phyloP scores from a whole-genome alignment of 2,113 vertebrate species.

The Corythornis vintsioides region DNA sequence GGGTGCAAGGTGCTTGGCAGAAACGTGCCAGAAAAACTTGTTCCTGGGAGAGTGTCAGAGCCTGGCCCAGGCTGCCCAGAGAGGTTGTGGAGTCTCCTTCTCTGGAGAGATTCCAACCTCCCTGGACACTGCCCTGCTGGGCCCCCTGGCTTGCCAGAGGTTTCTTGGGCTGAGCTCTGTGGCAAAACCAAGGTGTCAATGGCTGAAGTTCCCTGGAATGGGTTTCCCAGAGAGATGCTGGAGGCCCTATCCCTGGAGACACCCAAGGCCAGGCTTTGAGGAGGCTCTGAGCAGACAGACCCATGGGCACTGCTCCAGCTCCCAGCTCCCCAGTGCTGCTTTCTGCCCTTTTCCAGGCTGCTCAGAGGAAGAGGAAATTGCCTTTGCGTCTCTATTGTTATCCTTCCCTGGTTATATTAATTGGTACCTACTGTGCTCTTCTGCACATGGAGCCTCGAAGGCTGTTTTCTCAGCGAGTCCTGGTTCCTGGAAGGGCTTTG shows the following conservation, averaged over 20 bases:
- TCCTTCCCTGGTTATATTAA: not conserved
- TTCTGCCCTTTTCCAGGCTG: not conserved
- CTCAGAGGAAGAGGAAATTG: not conserved
- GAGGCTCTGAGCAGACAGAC: too few relatives aligned
- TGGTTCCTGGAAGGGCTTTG: not conserved
- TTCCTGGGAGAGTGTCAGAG: too few relatives aligned
- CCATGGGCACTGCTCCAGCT: too few relatives aligned
- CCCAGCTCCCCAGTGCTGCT: accelerated
- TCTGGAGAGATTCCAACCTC: too few relatives aligned
- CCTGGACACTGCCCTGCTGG: too few relatives aligned
- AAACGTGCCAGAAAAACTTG: too few relatives aligned
- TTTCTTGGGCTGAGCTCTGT: not conserved
- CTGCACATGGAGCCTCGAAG: not conserved
- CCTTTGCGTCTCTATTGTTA: not conserved
- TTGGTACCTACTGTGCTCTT: not conserved
- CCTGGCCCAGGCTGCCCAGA: too few relatives aligned
- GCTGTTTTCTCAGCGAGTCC: not conserved
- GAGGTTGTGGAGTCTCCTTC: too few relatives aligned
- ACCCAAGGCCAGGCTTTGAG: too few relatives aligned
- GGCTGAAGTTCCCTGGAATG: not conserved
- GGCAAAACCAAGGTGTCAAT: not conserved
- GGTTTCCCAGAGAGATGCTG: too few relatives aligned
- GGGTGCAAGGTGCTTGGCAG: not conserved
- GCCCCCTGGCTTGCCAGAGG: too few relatives aligned
- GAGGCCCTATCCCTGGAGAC: too few relatives aligned